phyloP scores from a whole-genome alignment of 1,140 invertebrate genomes.

The Trichonephila inaurata region DNA sequence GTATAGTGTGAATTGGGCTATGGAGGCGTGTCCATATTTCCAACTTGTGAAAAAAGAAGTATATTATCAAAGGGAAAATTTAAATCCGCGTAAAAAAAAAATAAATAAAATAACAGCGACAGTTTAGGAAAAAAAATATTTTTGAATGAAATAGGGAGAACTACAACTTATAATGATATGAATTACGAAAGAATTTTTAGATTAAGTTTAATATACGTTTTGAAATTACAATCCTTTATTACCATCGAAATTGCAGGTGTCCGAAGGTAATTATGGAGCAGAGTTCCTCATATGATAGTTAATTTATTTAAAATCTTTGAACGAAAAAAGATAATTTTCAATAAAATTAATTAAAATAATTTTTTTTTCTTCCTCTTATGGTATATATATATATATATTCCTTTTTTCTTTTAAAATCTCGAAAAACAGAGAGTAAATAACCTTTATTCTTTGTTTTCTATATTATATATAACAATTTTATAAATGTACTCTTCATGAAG shows the following conservation, averaged over 20 bases:
- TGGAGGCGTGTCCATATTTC: background rate
- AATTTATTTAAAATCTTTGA: conserved; percentile 1
- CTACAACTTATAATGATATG: conserved; percentile 18
- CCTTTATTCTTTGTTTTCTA: background rate
- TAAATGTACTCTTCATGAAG: no score
- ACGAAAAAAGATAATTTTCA: background rate
- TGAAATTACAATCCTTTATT: conserved; percentile 28
- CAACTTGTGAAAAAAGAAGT: conserved; percentile 7
- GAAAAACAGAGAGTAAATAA: background rate
- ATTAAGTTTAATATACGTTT: background rate
- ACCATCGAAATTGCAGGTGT: conserved; percentile 12
- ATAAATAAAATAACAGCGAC: background rate
- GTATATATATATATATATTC: conserved; percentile 14
- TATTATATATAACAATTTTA: no score
- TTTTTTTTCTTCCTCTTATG: background rate
- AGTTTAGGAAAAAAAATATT: background rate
- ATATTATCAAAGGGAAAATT: background rate
- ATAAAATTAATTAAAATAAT: background rate
- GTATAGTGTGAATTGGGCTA: background rate
- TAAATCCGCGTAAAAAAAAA: conserved; percentile 2
- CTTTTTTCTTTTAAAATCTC: background rate
- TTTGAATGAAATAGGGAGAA: background rate
- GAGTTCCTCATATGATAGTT: background rate
- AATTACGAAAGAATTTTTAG: conserved; percentile 30
- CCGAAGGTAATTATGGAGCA: background rate